Evolutionary conservation across 2,888 invertebrate genomes (phyloP).

Genomic region (Tinea pellionella): DNA sequence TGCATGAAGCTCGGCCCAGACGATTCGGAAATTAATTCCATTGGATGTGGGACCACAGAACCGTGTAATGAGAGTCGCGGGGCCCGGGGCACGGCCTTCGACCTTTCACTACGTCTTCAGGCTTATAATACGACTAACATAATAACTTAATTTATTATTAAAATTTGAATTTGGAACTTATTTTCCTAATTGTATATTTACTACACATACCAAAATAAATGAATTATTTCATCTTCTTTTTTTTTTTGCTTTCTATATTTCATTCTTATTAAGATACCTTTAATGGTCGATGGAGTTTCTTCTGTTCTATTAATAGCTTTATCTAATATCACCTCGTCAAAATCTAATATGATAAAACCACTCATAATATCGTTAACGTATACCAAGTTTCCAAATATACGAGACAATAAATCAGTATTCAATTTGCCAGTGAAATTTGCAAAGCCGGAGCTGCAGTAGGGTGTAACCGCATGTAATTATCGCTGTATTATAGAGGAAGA

Average conservation of each 20-base stretch:
- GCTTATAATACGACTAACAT: conserved; percentile 1
- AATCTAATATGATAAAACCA: too few relatives aligned
- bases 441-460: conserved; percentile 6
- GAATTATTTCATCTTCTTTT: too few relatives aligned
- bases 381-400: conserved; percentile 5
- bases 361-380: conserved; percentile 1
- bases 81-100: conserved; percentile 13
- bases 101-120: conserved; percentile 10
- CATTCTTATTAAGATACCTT: too few relatives aligned
- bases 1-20: conserved; percentile 36
- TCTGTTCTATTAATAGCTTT: too few relatives aligned
- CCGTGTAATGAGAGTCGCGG: conserved; percentile 31
- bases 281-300: too few relatives aligned
- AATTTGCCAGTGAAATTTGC: conserved; percentile 12
- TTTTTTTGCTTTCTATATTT: too few relatives aligned
- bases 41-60: conserved; percentile 28
- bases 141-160: background rate
- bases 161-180: background rate
- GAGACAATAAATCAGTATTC: conserved; percentile 11
- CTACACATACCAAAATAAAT: too few relatives aligned
- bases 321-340: too few relatives aligned
- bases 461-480: conserved; percentile 13
- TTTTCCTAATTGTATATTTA: too few relatives aligned
- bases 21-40: conserved; percentile 48
- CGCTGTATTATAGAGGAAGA: conserved; percentile 8